Base-by-base conservation (phyloP, 2,888 invertebrate species). In the Drosophila percnosoma region DNA sequence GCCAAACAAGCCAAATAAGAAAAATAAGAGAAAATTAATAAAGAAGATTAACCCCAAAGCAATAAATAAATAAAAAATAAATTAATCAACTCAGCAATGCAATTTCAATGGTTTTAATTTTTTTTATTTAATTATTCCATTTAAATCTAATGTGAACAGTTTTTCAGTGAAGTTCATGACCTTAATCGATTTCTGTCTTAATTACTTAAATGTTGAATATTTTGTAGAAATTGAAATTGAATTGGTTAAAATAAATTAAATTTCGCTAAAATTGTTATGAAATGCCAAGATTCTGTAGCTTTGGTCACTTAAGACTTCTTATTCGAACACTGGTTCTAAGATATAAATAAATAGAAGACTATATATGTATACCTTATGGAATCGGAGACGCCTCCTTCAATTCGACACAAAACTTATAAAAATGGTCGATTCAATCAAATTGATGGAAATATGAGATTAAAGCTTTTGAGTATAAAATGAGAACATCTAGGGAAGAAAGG, bases 1-100 rank as follows among this genome's bases (percentile, higher is more conserved):
- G 18, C 42, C 49, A 49, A 63, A 29, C 10, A 85, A 72, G 11
- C n/a, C 49, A 29, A 58, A 33, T 10, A 75, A 74, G 48, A 57
- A 59, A 34, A 65, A 58, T 42, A 57, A 58, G 15, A 58, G 29
- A 57, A 51, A 64, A 5, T 52, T 49, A 53, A 60, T 55, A 24
- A 58, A 42, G 18, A 68, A 61, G 21, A 52, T 60, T 5, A 75
- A 67, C 10, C 51, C 29, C 0, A 82, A 64, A 13, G n/a, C 29
- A 38, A 15, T 4, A 33, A 33, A 33, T 1, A 33, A 33, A 4
- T 33, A 33, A 33, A 33, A 33, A 33, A 10, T 10, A 31, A 10
- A 31, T 2, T 42, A 34, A 24, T 40, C 51, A 31, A 57, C 49
- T 18, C 18, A 15, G 21, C 8, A 51, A 18, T 59, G 59, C 73